phyloP scores from a whole-genome alignment of 2,888 invertebrate species.

The Pachymerium ferrugineum region DNA sequence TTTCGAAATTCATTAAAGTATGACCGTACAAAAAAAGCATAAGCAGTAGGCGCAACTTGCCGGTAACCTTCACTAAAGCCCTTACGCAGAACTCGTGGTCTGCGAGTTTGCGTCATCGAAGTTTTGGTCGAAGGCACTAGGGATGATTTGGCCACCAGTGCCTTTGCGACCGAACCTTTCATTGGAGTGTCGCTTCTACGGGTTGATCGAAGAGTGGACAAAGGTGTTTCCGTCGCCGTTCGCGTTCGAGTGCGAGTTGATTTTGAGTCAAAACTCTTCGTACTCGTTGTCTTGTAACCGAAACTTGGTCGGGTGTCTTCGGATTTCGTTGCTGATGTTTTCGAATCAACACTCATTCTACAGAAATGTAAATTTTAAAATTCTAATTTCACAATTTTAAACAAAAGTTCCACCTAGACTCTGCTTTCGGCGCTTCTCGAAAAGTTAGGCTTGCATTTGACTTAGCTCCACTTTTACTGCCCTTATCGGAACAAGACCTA shows the following conservation, averaged over 20 bases:
- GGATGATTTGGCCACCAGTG: too few species aligned
- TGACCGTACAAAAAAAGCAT: not conserved
- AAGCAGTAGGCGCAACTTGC: not conserved
- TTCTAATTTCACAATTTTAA: too few species aligned
- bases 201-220: not conserved
- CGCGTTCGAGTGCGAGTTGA: not conserved
- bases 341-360: not conserved
- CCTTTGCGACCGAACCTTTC: too few species aligned
- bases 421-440: too few species aligned
- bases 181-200: not conserved
- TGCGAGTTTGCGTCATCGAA: not conserved
- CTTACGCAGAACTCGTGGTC: not conserved
- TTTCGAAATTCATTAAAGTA: not conserved
- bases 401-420: too few species aligned
- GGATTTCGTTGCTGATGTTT: not conserved
- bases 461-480: too few species aligned
- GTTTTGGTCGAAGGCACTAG: not conserved
- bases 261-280: not conserved
- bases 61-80: not conserved
- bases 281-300: not conserved
- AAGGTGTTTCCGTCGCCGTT: not conserved
- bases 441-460: too few species aligned
- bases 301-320: too few species aligned
- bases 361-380: too few species aligned
- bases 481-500: too few species aligned